Evolutionary conservation across 2,797 vertebrate genomes (phyloP), one percentile per base, ranked within the genome.

Genomic region (Phoeniculus purpureus): DNA sequence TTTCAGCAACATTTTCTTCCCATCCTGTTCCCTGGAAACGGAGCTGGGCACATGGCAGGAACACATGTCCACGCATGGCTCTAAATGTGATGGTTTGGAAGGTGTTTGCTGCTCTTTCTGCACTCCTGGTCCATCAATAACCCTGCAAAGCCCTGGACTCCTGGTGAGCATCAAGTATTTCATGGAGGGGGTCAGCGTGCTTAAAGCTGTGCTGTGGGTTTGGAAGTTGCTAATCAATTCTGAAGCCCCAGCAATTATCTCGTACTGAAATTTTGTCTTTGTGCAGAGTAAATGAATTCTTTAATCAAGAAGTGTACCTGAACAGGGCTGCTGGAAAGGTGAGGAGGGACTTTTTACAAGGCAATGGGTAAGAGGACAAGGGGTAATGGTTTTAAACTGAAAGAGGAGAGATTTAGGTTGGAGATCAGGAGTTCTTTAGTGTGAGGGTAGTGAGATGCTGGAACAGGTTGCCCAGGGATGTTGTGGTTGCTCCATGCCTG

Each of bases 1-100:
- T 90, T 70, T 78, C 83, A 83, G 66, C n/a, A 66, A 59, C 59
- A 7, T 50, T 84, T 88, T 70, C 77, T 56, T 73, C 67, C 34
- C 65, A 9, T 52, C 48, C 60, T 66, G 45, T 55, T 75, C 82
- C 86, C 45, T 87, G 62, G 83, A 78, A 92, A 85, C 55, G 45
- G 82, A 68, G 18, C 56, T 8, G 60, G 18, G 81, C 6, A 8
- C 1, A 2, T 27, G 31, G 60, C 68, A 87, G 40, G 40, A 40
- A 40, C 26, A 21, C 0, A 2, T 15, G 3, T 27, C 62, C 31
- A 12, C 1, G 1, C 31, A 32, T 29, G 3, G 31, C 27, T 92
- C 76, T 32, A 31, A 76, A 32, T 3, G 6, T 0, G 27, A 22
- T 5, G 22, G 32, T 62, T 34, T 23, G 73, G 80, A 45, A 56